Conservation (phyloP, 1,140 invertebrate species). For the Leptopilina boulardi region DNA sequence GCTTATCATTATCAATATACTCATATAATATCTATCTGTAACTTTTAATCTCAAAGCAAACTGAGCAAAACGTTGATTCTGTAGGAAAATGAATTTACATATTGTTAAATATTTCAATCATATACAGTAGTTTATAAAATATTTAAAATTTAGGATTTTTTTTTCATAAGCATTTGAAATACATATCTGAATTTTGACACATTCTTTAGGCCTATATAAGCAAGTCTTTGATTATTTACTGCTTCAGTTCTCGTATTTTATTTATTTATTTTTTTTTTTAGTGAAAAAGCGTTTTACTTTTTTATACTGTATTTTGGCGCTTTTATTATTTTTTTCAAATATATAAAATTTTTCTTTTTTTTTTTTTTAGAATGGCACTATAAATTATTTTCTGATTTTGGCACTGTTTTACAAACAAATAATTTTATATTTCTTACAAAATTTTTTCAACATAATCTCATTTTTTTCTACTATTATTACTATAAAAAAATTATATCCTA, state of each 20-base stretch:
- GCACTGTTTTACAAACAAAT: background rate
- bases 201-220: background rate
- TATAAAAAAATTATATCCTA: background rate
- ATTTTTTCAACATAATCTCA: background rate
- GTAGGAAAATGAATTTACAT: background rate
- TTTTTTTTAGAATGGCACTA: background rate
- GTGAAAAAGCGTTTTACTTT: background rate
- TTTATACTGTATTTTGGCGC: background rate
- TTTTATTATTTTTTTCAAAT: background rate
- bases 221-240: constrained; percentile 7
- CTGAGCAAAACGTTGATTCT: constrained; percentile 5
- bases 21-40: background rate
- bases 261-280: no score
- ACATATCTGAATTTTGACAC: background rate
- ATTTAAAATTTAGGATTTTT: background rate
- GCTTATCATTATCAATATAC: constrained; percentile 6
- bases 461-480: background rate
- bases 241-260: background rate
- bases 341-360: no score
- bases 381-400: background rate
- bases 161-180: background rate
- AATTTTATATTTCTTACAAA: background rate
- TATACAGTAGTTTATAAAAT: background rate
- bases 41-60: background rate
- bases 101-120: background rate